A percentile compares a stretch with the other conserved stretches of the same genome.
Conservation (phyloP, 1,140 invertebrate species). For the Caenorhabditis briggsae region DNA sequence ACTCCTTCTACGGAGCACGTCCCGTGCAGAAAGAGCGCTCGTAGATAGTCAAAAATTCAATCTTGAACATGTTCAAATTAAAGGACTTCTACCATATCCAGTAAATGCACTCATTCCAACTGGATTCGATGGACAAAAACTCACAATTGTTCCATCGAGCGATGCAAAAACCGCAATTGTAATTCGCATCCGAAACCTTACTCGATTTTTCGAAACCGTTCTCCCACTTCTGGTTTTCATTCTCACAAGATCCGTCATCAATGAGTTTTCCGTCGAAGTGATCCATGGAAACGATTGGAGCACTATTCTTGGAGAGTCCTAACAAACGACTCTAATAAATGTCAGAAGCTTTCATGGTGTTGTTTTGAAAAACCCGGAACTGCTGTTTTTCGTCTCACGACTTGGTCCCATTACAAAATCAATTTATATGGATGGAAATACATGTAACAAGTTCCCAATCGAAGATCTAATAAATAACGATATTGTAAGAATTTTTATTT, state of each 20-base stretch:
- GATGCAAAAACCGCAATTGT: background rate
- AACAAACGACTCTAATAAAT: background rate
- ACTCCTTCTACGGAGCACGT: background rate
- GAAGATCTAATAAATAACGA: background rate
- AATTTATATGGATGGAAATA: background rate
- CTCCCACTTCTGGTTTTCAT: background rate
- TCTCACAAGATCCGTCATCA: background rate
- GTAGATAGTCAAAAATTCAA: background rate
- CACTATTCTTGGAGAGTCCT: background rate
- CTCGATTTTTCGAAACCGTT: background rate
- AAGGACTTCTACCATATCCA: conserved; percentile 12
- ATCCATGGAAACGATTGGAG: background rate
- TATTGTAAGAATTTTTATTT: too few relatives aligned
- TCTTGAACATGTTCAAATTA: background rate
- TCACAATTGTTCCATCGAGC: background rate
- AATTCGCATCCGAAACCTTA: background rate
- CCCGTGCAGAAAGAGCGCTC: background rate
- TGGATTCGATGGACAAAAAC: background rate
- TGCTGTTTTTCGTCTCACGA: background rate
- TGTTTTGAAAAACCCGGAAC: background rate
- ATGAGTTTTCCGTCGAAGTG: background rate
- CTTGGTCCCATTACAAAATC: background rate
- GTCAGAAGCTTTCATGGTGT: background rate
- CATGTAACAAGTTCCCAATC: background rate
- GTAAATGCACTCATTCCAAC: background rate